Evolutionary conservation across 2,888 invertebrate species (phyloP).

Genomic region (Augiades crinisus): DNA sequence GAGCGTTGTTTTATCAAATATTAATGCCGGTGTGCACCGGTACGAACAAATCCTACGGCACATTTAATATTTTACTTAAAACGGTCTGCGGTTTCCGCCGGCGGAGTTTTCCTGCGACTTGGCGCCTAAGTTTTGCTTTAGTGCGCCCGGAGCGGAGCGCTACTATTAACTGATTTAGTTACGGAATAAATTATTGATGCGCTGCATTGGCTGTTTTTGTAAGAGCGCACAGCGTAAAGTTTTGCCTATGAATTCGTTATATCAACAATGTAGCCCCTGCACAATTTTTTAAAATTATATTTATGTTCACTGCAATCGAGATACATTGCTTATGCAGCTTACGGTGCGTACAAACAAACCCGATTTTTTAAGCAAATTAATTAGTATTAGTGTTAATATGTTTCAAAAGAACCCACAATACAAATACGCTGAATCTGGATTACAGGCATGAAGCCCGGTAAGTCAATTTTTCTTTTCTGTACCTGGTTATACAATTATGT

Average conservation of each 20-base stretch:
- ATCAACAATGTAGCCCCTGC: background rate
- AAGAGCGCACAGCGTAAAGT: slow-evolving; percentile 14
- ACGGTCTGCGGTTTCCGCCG: slow-evolving; percentile 66
- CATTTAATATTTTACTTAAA: slow-evolving; percentile 76
- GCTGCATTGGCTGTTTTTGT: slow-evolving; percentile 47
- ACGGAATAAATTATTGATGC: slow-evolving; percentile 22
- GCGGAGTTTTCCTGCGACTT: slow-evolving; percentile 58
- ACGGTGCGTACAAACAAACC: no score
- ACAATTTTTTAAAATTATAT: background rate
- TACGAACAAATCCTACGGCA: slow-evolving; percentile 63
- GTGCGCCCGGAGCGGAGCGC: slow-evolving; percentile 46
- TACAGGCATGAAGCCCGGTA: no score
- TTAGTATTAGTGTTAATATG: no score
- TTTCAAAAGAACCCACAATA: no score
- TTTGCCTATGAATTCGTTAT: background rate
- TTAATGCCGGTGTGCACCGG: slow-evolving; percentile 57
- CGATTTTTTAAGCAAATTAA: no score
- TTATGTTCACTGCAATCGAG: no score
- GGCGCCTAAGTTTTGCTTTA: slow-evolving; percentile 62
- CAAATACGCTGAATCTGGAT: no score
- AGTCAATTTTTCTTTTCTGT: no score
- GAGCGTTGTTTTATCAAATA: slow-evolving; percentile 65
- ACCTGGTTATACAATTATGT: no score
- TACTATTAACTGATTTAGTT: slow-evolving; percentile 39
- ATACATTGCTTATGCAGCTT: no score